Conservation (phyloP, 1,140 invertebrate genomes). For the Calosoma granatense region DNA sequence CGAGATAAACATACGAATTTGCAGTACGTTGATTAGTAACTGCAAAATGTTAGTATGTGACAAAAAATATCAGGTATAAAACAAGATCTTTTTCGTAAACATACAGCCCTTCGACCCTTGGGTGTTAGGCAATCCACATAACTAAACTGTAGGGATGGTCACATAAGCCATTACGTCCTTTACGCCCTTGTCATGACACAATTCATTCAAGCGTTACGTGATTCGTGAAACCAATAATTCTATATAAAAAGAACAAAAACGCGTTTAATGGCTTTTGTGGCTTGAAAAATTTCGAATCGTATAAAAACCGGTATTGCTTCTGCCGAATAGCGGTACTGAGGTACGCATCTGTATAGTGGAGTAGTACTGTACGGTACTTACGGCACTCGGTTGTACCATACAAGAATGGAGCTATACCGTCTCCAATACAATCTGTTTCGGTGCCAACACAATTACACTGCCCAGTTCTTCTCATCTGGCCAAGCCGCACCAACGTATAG, state of each 20-base stretch:
- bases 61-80: no score
- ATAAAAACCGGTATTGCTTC: constrained; percentile 9
- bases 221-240: background rate
- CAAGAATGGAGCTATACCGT: background rate
- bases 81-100: no score
- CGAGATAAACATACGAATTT: no score
- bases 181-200: background rate
- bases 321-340: no score
- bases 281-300: constrained; percentile 1
- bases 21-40: no score
- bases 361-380: background rate
- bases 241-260: background rate
- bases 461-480: background rate
- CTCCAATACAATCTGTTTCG: background rate
- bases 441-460: constrained; percentile 3
- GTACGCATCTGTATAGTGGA: no score
- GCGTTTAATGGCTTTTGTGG: background rate
- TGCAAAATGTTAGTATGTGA: no score
- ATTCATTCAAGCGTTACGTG: background rate
- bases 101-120: no score
- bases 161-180: no score
- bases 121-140: no score
- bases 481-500: background rate
- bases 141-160: background rate
- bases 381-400: no score